Percentiles rank a stretch among this genome's conserved stretches.
These are phyloP conservation scores for Laterallus jamaicensis DNA, from an alignment of 2,113 vertebrate species.

Conservation along the genomic window DNA sequence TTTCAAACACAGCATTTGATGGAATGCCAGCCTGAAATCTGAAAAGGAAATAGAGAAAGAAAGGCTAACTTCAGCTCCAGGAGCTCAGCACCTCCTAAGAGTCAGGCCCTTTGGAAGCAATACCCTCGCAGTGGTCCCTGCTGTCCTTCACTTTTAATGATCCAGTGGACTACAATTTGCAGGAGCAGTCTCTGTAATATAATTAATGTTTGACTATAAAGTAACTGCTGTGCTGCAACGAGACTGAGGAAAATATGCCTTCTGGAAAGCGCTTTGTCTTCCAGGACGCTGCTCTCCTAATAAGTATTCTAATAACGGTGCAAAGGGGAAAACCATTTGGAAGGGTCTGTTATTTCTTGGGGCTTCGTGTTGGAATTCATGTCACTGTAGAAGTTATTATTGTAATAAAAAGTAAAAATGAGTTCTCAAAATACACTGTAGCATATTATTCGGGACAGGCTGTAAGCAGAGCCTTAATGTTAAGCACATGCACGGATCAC, in stretches of 20 bases:
- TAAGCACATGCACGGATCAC: slow-evolving; percentile 54
- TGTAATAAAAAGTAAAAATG: slow-evolving; percentile 65
- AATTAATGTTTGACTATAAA: slow-evolving; percentile 20
- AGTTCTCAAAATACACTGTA: slow-evolving; percentile 55
- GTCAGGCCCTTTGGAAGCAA: neutral
- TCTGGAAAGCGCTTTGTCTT: slow-evolving; percentile 39
- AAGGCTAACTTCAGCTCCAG: neutral
- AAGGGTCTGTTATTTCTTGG: slow-evolving; percentile 33
- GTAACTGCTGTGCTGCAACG: neutral
- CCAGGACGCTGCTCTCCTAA: slow-evolving; percentile 1
- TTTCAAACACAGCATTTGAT: neutral
- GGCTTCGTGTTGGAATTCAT: slow-evolving; percentile 41
- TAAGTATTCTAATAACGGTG: neutral
- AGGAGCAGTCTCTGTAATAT: neutral
- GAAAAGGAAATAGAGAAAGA: neutral
- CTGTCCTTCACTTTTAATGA: neutral
- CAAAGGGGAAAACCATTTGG: slow-evolving; percentile 60
- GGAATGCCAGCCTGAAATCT: neutral
- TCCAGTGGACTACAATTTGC: neutral
- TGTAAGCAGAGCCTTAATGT: slow-evolving; percentile 48
- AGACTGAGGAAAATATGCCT: slow-evolving; percentile 7
- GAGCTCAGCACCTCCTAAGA: slow-evolving; percentile 12
- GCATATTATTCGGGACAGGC: slow-evolving; percentile 47
- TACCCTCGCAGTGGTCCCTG: neutral
- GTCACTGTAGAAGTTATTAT: slow-evolving; percentile 68